phyloP scores from a whole-genome alignment of 2,113 vertebrate genomes.

The Eonycteris spelaea region DNA sequence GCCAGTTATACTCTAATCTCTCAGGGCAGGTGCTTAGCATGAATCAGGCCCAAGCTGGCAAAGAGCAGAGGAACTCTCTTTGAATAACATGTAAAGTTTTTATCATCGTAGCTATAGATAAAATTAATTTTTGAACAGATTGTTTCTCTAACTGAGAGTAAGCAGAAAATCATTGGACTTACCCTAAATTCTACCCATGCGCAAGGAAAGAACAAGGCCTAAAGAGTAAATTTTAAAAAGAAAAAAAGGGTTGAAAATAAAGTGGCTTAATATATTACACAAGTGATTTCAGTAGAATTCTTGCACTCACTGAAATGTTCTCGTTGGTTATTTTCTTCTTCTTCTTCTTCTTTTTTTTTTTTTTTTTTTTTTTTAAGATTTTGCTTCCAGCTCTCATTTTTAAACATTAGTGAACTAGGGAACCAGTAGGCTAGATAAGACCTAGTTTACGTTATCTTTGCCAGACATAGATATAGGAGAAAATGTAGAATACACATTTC shows the following conservation, averaged over 20 bases:
- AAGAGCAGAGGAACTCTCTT: too few relatives aligned
- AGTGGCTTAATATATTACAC: neutral
- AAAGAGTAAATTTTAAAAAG: neutral
- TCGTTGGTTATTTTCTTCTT: neutral
- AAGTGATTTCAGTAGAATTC: neutral
- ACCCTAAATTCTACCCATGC: neutral
- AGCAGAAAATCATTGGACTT: neutral
- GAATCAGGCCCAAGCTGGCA: neutral
- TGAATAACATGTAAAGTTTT: neutral
- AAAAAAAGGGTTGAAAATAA: neutral
- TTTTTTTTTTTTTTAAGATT: neutral
- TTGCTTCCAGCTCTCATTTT: neutral
- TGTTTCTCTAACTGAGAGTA: neutral
- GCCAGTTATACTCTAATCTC: fast-evolving
- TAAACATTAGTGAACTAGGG: neutral
- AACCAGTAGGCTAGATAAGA: neutral
- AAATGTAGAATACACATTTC: neutral
- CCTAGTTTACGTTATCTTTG: neutral
- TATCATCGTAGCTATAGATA: neutral
- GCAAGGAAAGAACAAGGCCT: neutral
- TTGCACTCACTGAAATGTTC: neutral
- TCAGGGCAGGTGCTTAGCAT: neutral
- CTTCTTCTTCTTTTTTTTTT: too few relatives aligned
- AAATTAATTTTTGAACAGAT: neutral
- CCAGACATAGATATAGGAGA: neutral